These are phyloP conservation scores for Pithys albifrons DNA, from an alignment of 2,113 vertebrate species.

Conservation along the genomic window DNA sequence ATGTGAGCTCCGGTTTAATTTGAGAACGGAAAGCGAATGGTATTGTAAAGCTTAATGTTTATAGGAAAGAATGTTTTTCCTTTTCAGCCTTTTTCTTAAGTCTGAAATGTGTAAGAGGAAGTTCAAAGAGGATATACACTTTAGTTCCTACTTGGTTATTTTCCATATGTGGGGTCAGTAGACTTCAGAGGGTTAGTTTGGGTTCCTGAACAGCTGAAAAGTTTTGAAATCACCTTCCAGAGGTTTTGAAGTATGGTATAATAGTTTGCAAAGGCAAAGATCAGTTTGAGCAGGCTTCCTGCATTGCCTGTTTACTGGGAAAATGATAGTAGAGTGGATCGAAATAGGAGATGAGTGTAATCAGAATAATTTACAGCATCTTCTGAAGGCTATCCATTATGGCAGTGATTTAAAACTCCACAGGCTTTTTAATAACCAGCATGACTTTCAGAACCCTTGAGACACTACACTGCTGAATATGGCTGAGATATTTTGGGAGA, in stretches of 20 bases:
- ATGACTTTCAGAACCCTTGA: neutral
- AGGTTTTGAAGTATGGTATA: conserved; percentile 17
- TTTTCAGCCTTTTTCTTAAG: conserved; percentile 35
- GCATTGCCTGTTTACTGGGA: neutral
- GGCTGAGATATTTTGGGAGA: neutral
- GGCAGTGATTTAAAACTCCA: neutral
- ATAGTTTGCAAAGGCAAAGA: neutral
- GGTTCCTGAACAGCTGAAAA: conserved; percentile 25
- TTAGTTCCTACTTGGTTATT: conserved; percentile 26
- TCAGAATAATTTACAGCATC: neutral
- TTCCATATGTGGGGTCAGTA: conserved; percentile 44
- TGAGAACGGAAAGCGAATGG: neutral
- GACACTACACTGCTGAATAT: neutral
- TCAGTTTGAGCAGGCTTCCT: neutral
- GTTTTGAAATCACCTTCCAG: conserved; percentile 35
- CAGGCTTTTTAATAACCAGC: neutral
- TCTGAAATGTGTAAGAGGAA: conserved; percentile 37
- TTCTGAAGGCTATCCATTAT: neutral
- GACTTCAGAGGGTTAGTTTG: neutral
- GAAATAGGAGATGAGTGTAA: neutral
- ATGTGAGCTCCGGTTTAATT: conserved; percentile 6
- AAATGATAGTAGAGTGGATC: neutral
- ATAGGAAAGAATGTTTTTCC: conserved; percentile 41
- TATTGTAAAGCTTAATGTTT: conserved; percentile 52
- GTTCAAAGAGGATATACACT: conserved; percentile 31